Conservation (phyloP, 2,113 vertebrate species). For the Lampris megalopsis region DNA sequence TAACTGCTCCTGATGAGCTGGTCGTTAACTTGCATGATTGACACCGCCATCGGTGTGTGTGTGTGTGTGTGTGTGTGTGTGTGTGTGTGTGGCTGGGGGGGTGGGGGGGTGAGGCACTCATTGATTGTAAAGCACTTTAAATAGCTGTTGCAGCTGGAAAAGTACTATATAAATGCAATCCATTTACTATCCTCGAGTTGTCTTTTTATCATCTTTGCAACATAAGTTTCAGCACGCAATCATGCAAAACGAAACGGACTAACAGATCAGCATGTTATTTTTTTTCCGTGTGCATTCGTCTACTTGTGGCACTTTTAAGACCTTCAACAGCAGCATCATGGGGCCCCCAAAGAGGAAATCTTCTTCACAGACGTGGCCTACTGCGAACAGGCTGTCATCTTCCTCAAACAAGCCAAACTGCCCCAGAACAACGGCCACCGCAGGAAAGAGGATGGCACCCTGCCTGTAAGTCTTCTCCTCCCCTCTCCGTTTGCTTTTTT, state of each 20-base stretch:
- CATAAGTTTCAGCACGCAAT: too few relatives aligned
- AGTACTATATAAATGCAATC: too few relatives aligned
- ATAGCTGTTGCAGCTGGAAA: too few relatives aligned
- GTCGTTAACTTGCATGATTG: too few relatives aligned
- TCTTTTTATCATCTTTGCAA: too few relatives aligned
- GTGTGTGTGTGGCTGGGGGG: too few relatives aligned
- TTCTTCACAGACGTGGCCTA: conserved; percentile 89
- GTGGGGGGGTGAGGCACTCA: too few relatives aligned
- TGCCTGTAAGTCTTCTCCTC: conserved; percentile 83
- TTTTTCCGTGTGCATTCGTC: conserved; percentile 26
- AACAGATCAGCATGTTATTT: not conserved
- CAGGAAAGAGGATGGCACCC: conserved; percentile 78
- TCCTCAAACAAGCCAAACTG: conserved; percentile 81
- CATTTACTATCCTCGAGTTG: too few relatives aligned
- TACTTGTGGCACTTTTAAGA: conserved; percentile 41
- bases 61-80: too few relatives aligned
- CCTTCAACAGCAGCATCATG: conserved; percentile 49
- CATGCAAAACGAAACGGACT: not conserved
- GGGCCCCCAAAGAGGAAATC: conserved; percentile 76
- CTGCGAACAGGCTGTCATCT: conserved; percentile 88
- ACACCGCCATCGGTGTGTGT: too few relatives aligned
- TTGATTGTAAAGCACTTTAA: too few relatives aligned
- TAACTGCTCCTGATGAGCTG: too few relatives aligned
- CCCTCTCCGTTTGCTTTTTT: not conserved
- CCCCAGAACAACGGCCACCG: conserved; percentile 67